Evolutionary conservation across 2,797 vertebrate genomes (phyloP).

Genomic region (Syndactyla subalaris): DNA sequence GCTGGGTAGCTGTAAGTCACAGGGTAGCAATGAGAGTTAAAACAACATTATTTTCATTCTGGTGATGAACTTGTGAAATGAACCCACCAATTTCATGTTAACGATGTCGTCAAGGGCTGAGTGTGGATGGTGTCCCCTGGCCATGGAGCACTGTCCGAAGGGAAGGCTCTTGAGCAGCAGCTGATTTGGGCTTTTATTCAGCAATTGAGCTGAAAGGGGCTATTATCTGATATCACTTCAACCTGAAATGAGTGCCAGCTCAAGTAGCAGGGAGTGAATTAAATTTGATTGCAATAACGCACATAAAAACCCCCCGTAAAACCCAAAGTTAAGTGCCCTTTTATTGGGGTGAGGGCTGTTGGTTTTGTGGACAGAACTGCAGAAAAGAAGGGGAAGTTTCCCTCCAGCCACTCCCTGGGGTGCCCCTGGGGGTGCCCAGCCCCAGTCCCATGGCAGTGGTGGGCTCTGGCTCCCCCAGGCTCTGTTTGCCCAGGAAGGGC

Average conservation of each 20-base stretch:
- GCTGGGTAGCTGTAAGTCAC: background rate
- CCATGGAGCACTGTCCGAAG: background rate
- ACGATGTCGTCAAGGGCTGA: background rate
- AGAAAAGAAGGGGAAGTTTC: background rate
- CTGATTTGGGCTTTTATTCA: slow-evolving; percentile 19
- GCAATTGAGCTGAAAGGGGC: background rate
- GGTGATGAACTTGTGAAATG: background rate
- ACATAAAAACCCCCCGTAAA: background rate
- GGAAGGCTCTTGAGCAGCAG: background rate
- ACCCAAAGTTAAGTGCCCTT: slow-evolving; percentile 8
- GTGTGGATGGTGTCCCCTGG: background rate
- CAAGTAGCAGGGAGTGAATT: slow-evolving; percentile 45
- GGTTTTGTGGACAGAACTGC: background rate
- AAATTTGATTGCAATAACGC: slow-evolving; percentile 32
- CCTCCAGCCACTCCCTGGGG: background rate
- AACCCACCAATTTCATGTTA: background rate
- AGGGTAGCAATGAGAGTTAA: background rate
- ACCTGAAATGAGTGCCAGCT: slow-evolving; percentile 3
- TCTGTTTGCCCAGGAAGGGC: rapidly evolving
- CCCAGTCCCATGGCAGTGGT: rapidly evolving
- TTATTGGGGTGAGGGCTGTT: background rate
- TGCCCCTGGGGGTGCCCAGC: background rate
- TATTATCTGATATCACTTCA: slow-evolving; percentile 6
- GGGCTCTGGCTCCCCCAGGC: background rate
- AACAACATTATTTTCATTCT: background rate